phyloP scores from a whole-genome alignment of 2,797 vertebrate species.

The Poecilia picta region DNA sequence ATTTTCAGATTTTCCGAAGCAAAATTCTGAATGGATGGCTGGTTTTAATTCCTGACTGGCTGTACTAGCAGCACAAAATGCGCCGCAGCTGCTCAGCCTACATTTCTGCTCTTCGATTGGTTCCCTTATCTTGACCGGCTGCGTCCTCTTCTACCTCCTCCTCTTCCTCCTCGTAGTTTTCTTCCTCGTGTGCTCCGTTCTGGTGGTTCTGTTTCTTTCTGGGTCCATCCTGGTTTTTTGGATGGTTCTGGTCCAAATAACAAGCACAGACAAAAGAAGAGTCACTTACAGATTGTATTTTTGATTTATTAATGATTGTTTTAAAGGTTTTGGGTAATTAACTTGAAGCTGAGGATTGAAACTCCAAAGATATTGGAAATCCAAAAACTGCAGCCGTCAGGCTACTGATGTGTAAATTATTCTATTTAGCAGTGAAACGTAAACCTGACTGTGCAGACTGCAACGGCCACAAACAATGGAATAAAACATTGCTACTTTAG shows the following conservation, averaged over 20 bases:
- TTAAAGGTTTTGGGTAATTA: neutral
- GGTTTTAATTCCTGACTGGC: constrained; percentile 41
- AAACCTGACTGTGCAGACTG: neutral
- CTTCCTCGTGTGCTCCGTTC: constrained; percentile 76
- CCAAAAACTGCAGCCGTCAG: neutral
- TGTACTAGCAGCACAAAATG: constrained; percentile 35
- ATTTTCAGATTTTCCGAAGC: constrained; percentile 36
- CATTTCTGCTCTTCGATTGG: constrained; percentile 91
- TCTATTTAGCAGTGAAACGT: neutral
- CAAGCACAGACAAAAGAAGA: neutral
- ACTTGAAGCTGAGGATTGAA: neutral
- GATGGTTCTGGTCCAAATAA: constrained; percentile 64
- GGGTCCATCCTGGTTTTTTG: constrained; percentile 65
- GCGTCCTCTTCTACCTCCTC: constrained; percentile 83
- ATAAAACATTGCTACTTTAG: neutral
- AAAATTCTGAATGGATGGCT: constrained; percentile 48
- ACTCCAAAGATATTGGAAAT: neutral
- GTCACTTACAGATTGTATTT: neutral
- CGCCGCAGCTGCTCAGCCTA: constrained; percentile 66
- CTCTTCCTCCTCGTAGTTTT: constrained; percentile 91
- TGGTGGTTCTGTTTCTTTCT: constrained; percentile 76
- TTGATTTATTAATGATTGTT: neutral
- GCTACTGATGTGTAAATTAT: neutral
- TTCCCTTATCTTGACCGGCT: constrained; percentile 75
- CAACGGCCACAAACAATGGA: neutral